These are phyloP conservation scores for Karalla daura DNA, from an alignment of 2,797 vertebrate species.

Conservation along the genomic window DNA sequence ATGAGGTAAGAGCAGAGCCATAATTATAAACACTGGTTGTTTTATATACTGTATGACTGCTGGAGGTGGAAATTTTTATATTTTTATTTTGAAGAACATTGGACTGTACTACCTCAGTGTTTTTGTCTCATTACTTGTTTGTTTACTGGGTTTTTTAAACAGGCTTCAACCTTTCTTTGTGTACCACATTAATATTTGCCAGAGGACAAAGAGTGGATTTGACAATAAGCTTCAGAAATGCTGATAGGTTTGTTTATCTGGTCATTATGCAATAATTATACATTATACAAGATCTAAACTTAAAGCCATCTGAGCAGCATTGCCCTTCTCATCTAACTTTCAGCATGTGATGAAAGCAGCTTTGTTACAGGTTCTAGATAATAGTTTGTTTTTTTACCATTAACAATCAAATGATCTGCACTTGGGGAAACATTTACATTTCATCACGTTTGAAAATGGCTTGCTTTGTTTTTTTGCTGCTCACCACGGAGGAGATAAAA, in stretches of 20 bases:
- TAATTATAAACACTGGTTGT: background rate
- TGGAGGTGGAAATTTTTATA: background rate
- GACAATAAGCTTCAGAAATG: background rate
- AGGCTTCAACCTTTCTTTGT: no score
- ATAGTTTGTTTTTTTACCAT: no score
- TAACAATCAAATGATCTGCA: no score
- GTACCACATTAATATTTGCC: background rate
- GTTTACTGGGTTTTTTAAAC: background rate
- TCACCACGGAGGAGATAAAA: background rate
- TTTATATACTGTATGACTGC: background rate
- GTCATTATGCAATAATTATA: no score
- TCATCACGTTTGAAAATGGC: no score
- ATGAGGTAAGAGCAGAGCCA: conserved; percentile 85
- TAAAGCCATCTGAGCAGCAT: no score
- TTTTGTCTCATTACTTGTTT: background rate
- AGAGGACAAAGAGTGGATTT: background rate
- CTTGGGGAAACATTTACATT: no score
- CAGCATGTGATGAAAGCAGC: no score
- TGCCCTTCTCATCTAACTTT: no score
- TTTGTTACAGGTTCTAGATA: no score
- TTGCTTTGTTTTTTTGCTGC: no score
- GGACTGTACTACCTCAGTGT: background rate
- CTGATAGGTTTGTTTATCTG: background rate
- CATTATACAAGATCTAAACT: no score
- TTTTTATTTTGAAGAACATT: background rate